Evolutionary conservation across 2,888 invertebrate species (phyloP).

Genomic region (Amiota communis): DNA sequence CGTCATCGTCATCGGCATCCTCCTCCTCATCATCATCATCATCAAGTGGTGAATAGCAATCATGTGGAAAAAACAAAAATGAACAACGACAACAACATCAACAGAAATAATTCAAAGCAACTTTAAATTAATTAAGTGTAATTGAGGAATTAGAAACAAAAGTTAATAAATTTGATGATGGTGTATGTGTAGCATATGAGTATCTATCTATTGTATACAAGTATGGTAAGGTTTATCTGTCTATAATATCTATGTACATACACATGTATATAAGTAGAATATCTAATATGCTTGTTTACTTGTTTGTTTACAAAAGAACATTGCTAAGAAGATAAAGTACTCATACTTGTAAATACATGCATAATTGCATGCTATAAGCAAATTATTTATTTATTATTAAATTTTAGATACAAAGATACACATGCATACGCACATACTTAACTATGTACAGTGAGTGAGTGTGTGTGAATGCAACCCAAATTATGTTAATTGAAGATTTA

Average conservation of each 20-base stretch:
- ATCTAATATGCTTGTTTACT: too few species aligned
- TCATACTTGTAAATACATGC: too few species aligned
- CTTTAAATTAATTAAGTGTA: conserved; percentile 66
- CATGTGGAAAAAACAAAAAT: conserved; percentile 36
- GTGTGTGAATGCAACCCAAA: conserved; percentile 8
- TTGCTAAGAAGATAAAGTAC: too few species aligned
- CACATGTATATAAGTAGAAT: too few species aligned
- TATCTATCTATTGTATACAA: too few species aligned
- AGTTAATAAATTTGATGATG: conserved; percentile 55
- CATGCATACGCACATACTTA: conserved; percentile 1
- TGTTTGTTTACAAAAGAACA: too few species aligned
- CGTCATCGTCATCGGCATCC: conserved; percentile 1
- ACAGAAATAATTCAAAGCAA: conserved; percentile 42
- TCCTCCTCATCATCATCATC: neutral
- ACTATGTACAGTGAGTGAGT: neutral
- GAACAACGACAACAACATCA: conserved; percentile 35
- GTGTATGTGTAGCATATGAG: neutral
- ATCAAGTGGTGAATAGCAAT: neutral
- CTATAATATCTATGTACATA: too few species aligned
- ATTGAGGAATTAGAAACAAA: conserved; percentile 64
- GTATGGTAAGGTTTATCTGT: too few species aligned
- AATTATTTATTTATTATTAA: conserved; percentile 66
- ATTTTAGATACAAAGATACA: conserved; percentile 55
- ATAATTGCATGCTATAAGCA: conserved; percentile 57
- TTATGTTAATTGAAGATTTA: conserved; percentile 23